Base-by-base conservation (phyloP, 1,140 invertebrate species). In the Whitmania pigra region DNA sequence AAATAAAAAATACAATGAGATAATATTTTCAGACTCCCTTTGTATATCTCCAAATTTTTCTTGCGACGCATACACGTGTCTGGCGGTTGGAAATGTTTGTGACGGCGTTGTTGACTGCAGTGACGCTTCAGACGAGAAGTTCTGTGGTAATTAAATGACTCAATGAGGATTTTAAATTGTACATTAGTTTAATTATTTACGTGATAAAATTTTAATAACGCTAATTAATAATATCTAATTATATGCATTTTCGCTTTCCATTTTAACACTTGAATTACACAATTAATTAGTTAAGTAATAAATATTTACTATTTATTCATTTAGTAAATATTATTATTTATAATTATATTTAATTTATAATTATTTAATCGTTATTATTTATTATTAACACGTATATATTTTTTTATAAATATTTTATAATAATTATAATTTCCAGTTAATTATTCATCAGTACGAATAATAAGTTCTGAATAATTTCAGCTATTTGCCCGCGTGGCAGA, bases 371-470 rank as follows among this genome's bases (percentile, higher is more conserved):
- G 9, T 25, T 20, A 20, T n/a, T 57, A 25, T 57, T n/a, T 57
- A 57, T 57, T 57, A n/a, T 57, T 57, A n/a, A 20, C 9, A 57
- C n/a, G n/a, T n/a, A 57, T 57, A 25, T 57, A 57, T n/a, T n/a
- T n/a, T n/a, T 5, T n/a, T 3, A 57, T 57, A 3, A 25, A 9
- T 9, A 57, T 20, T 57, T 3, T 20, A 5, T 5, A 49, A 49
- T 49, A 49, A 49, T 49, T 15, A 49, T 49, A 11, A 49, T 49
- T 6, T n/a, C n/a, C n/a, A n/a, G n/a, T n/a, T n/a, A n/a, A n/a
- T n/a, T n/a, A n/a, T n/a, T n/a, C n/a, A n/a, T n/a, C n/a, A n/a
- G n/a, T n/a, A n/a, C n/a, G n/a, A 43, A 43, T 43, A 43, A 43
- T 43, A 13, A 43, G 13, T 43, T 43, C 5, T 13, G 5, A 43